Conservation (phyloP, 2,888 invertebrate genomes). For the Rhodophaea formosa region DNA sequence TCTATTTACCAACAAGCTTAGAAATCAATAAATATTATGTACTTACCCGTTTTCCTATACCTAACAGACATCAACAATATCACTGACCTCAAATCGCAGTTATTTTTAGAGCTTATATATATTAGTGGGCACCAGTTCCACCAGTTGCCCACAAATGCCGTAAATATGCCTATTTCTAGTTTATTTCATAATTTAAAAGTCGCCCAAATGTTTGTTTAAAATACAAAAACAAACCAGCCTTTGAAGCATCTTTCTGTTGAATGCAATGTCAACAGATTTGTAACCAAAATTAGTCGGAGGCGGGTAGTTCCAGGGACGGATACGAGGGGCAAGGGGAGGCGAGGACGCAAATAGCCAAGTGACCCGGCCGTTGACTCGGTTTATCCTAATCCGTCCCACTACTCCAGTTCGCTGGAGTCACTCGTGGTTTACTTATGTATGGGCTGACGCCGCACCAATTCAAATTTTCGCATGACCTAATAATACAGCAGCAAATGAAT, state of each 20-base stretch:
- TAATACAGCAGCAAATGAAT: conserved; percentile 40
- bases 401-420: conserved; percentile 68
- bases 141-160: neutral
- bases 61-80: too few species aligned
- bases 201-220: conserved; percentile 22
- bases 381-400: conserved; percentile 80
- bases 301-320: conserved; percentile 65
- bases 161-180: neutral
- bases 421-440: conserved; percentile 32
- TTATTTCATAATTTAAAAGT: conserved; percentile 1
- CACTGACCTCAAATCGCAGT: too few species aligned
- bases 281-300: conserved; percentile 66
- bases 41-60: too few species aligned
- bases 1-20: too few species aligned
- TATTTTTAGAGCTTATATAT: neutral
- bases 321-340: conserved; percentile 47
- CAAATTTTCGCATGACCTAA: conserved; percentile 60
- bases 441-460: conserved; percentile 39
- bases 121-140: neutral
- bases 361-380: conserved; percentile 81
- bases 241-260: conserved; percentile 43
- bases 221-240: conserved; percentile 24
- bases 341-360: conserved; percentile 73
- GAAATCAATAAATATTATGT: too few species aligned
- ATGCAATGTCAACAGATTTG: conserved; percentile 55